Percentiles rank a stretch among this genome's conserved stretches.
These are phyloP conservation scores for Myocastor coypus DNA, from an alignment of 2,113 vertebrate species.

Conservation along the genomic window DNA sequence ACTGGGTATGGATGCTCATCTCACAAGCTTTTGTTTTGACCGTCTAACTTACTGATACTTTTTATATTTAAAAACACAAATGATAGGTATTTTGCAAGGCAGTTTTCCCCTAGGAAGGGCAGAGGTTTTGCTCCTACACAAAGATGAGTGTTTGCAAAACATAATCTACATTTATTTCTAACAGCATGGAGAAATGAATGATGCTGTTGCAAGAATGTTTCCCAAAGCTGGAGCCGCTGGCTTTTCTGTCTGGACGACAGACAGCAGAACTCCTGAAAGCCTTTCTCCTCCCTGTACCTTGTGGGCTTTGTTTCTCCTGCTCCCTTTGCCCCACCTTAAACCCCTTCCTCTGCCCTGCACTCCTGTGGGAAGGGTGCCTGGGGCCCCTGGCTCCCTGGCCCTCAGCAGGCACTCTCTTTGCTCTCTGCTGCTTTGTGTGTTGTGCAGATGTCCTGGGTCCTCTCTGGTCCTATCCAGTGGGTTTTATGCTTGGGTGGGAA, in stretches of 20 bases:
- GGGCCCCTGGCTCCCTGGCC: background rate
- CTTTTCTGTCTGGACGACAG: background rate
- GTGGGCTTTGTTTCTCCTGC: too few species aligned
- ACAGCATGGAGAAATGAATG: background rate
- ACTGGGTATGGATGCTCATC: background rate
- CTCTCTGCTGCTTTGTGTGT: background rate
- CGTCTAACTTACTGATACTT: background rate
- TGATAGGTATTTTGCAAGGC: background rate
- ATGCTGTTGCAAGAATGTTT: background rate
- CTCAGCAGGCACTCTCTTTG: background rate
- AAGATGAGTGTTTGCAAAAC: background rate
- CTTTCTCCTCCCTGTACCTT: background rate
- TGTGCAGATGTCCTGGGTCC: background rate
- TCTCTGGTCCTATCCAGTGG: background rate
- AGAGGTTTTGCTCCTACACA: background rate
- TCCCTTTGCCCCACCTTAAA: background rate
- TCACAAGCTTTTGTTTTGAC: background rate
- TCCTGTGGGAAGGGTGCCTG: too few species aligned
- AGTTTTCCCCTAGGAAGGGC: too few species aligned
- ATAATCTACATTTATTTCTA: too few species aligned
- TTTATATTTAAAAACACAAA: background rate
- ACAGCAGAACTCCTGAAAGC: background rate
- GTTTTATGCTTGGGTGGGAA: background rate
- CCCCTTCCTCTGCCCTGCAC: background rate
- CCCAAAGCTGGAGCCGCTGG: background rate